phyloP scores from a whole-genome alignment of 2,113 vertebrate species.

The Chaetodon auriga region DNA sequence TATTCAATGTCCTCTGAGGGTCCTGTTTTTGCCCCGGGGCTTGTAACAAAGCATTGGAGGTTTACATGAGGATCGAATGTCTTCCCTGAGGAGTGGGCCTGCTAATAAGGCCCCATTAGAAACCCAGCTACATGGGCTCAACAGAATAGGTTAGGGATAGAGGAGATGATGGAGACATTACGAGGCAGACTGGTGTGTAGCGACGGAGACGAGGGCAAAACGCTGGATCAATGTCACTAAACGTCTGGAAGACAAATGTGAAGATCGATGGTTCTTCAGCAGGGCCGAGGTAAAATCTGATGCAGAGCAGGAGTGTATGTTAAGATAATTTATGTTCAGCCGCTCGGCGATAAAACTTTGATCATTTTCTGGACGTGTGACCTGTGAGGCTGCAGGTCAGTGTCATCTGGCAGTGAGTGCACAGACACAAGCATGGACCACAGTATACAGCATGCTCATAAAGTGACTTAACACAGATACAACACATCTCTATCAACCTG shows the following conservation, averaged over 20 bases:
- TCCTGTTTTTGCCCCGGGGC: neutral
- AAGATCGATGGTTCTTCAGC: constrained; percentile 41
- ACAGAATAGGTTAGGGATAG: constrained; percentile 33
- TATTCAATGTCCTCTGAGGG: constrained; percentile 8
- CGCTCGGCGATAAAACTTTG: constrained; percentile 21
- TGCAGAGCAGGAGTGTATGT: constrained; percentile 42
- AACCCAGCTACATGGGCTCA: constrained; percentile 38
- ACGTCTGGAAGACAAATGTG: constrained; percentile 60
- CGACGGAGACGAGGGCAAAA: constrained; percentile 50
- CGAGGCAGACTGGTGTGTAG: constrained; percentile 18
- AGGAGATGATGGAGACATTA: constrained; percentile 52
- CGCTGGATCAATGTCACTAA: constrained; percentile 65
- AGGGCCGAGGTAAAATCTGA: constrained; percentile 41
- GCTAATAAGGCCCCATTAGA: constrained; percentile 52
- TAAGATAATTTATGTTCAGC: constrained; percentile 56
- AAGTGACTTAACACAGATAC: neutral
- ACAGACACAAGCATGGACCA: neutral
- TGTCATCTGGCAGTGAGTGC: constrained; percentile 33
- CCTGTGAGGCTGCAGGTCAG: constrained; percentile 47
- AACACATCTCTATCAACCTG: neutral
- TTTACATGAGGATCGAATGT: constrained; percentile 63
- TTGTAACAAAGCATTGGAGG: constrained; percentile 16
- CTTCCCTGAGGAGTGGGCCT: constrained; percentile 31
- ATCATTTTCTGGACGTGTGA: constrained; percentile 43
- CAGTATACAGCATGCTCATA: neutral